Conservation (phyloP, 2,888 invertebrate species). For the Scaptomyza caliginosa region DNA sequence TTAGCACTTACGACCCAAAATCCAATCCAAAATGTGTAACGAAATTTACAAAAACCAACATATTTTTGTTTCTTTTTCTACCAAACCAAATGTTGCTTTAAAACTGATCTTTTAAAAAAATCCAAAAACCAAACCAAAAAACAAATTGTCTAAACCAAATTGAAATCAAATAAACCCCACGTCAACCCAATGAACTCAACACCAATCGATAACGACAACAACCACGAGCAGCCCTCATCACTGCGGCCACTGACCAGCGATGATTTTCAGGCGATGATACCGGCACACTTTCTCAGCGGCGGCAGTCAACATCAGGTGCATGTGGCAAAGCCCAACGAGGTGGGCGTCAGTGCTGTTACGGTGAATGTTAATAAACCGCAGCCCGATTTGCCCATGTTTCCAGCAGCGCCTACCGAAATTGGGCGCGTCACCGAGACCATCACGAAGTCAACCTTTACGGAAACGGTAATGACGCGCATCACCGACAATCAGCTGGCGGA, state of each 20-base stretch:
- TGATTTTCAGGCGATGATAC: constrained; percentile 97
- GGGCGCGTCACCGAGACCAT: constrained; percentile 97
- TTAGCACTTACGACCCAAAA: constrained; percentile 48
- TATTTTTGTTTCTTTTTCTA: constrained; percentile 80
- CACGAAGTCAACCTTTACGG: constrained; percentile 97
- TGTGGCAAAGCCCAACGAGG: constrained; percentile 83
- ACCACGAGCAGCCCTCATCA: constrained; percentile 73
- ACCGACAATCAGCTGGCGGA: constrained; percentile 95
- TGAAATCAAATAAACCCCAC: constrained; percentile 15
- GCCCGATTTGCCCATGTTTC: constrained; percentile 89
- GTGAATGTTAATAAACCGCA: constrained; percentile 92
- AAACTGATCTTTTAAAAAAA: constrained; percentile 46
- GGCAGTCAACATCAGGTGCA: constrained; percentile 88
- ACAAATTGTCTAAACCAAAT: constrained; percentile 45
- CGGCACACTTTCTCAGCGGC: constrained; percentile 94
- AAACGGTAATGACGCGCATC: constrained; percentile 96
- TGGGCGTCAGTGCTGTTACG: constrained; percentile 87
- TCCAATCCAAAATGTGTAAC: constrained; percentile 56
- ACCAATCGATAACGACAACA: constrained; percentile 2
- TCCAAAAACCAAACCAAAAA: constrained; percentile 10
- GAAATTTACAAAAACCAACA: constrained; percentile 73
- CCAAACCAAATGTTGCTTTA: constrained; percentile 62
- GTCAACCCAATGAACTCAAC: constrained; percentile 26
- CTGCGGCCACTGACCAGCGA: constrained; percentile 95
- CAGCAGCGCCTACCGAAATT: constrained; percentile 92